Base-by-base conservation (phyloP, 2,888 invertebrate genomes). In the Atrina japonica region DNA sequence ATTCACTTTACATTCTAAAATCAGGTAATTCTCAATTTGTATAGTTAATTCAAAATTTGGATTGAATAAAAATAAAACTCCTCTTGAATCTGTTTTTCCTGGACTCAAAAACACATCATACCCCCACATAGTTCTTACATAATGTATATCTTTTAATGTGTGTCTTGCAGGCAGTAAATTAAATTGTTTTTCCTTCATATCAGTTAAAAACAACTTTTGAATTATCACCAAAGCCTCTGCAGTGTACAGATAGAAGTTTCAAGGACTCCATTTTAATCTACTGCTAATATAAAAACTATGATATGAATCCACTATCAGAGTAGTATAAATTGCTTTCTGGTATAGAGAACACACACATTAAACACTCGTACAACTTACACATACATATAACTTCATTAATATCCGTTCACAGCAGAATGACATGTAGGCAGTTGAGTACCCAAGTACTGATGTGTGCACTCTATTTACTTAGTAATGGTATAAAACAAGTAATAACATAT, bases 161-260 rank as follows among this genome's bases (percentile, higher is more conserved):
- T 21, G 25, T 43, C 59, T 45, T 59, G 41, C 16, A 59, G 6
- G 27, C 59, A 59, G 27, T 25, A 52, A 25, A 63, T 30, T n/a
- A 21, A 47, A 11, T 30, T 16, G n/a, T 11, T 30, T 63, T 63
- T 43, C 23, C 18, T n/a, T 27, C 43, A 18, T 16, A 25, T 16
- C 11, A 47, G 6, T n/a, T 43, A 16, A 60, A 60, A 7, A 18
- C 3, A 40, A 27, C 27, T 16, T 43, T 47, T 16, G 27, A 21
- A 14, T 41, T 27, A 30, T 43, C 27, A 6, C 41, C 25, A 18
- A 25, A 7, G 45, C 60, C 47, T 35, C 35, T 35, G 11, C 35
- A 35, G 11, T 35, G 5, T 11, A 35, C 6, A 35, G 35, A 35
- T 35, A 35, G n/a, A n/a, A n/a, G 47, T n/a, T n/a, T n/a, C n/a